Conservation (phyloP, 2,888 invertebrate species). For the Oscheius sp. region DNA sequence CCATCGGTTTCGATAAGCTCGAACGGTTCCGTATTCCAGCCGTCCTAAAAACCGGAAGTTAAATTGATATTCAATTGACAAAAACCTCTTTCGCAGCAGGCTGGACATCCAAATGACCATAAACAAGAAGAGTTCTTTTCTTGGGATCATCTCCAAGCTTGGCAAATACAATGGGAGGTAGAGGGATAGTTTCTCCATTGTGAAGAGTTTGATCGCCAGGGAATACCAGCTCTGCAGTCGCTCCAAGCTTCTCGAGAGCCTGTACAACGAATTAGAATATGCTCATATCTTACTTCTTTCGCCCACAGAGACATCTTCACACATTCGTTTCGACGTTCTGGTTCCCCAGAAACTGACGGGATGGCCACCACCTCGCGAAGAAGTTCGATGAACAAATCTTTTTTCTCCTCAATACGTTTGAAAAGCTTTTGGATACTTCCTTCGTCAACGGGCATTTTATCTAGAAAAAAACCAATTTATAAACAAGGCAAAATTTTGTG, state of each 20-base stretch:
- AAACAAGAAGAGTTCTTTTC: conserved; percentile 91
- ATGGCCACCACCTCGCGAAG: conserved; percentile 88
- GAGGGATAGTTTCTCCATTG: conserved; percentile 39
- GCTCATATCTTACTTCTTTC: conserved; percentile 48
- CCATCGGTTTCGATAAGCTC: conserved; percentile 85
- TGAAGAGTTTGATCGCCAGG: conserved; percentile 55
- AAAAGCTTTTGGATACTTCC: conserved; percentile 12
- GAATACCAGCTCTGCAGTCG: conserved; percentile 54
- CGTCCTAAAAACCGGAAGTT: conserved; percentile 72
- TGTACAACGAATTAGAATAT: conserved; percentile 29
- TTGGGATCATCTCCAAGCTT: conserved; percentile 78
- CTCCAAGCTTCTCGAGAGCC: conserved; percentile 56
- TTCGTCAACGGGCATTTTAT: conserved; percentile 13
- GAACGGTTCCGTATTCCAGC: conserved; percentile 95
- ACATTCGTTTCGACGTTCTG: conserved; percentile 83
- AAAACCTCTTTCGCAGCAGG: conserved; percentile 81
- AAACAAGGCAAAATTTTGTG: conserved; percentile 8
- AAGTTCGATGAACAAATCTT: conserved; percentile 80
- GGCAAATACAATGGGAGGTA: conserved; percentile 66
- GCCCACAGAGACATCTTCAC: conserved; percentile 85
- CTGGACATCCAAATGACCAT: conserved; percentile 98
- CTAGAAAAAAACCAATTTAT: conserved; percentile 2
- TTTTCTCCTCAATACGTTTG: conserved; percentile 79
- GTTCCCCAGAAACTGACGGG: conserved; percentile 92
- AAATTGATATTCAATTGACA: background rate